Evolutionary conservation across 2,113 vertebrate genomes (phyloP).

Genomic region (Protobothrops mucrosquamatus): DNA sequence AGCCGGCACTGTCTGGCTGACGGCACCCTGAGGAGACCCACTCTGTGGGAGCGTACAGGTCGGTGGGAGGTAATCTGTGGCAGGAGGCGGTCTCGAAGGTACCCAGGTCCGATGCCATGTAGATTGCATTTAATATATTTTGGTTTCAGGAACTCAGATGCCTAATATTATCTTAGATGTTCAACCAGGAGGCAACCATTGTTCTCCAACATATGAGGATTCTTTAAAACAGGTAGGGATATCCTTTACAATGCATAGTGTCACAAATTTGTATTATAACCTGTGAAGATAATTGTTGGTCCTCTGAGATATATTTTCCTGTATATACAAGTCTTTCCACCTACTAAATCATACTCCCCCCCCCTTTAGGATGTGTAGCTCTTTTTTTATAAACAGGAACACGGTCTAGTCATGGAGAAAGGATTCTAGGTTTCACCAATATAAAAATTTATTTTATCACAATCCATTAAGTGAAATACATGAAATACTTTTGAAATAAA

Average conservation of each 20-base stretch:
- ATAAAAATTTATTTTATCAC: neutral
- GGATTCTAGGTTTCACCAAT: neutral
- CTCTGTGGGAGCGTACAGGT: too few species aligned
- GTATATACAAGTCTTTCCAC: neutral
- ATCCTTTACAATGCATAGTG: neutral
- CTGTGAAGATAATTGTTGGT: neutral
- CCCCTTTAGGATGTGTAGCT: neutral
- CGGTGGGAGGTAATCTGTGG: too few species aligned
- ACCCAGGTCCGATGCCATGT: too few species aligned
- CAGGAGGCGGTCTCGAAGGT: too few species aligned
- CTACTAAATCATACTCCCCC: neutral
- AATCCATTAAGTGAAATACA: neutral
- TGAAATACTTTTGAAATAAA: neutral
- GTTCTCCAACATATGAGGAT: constrained; percentile 76
- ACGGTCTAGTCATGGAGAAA: neutral
- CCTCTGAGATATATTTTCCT: neutral
- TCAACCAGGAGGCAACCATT: constrained; percentile 80
- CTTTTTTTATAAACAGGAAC: neutral
- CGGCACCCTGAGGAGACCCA: too few species aligned
- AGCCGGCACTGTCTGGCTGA: too few species aligned
- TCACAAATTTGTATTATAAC: neutral
- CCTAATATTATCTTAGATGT: constrained; percentile 83
- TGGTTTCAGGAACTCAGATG: constrained; percentile 67
- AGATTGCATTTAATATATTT: neutral
- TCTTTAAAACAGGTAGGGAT: constrained; percentile 81